Evolutionary conservation across 1,140 invertebrate genomes (phyloP).

Genomic region (Brachionus asplanchnoidis): DNA sequence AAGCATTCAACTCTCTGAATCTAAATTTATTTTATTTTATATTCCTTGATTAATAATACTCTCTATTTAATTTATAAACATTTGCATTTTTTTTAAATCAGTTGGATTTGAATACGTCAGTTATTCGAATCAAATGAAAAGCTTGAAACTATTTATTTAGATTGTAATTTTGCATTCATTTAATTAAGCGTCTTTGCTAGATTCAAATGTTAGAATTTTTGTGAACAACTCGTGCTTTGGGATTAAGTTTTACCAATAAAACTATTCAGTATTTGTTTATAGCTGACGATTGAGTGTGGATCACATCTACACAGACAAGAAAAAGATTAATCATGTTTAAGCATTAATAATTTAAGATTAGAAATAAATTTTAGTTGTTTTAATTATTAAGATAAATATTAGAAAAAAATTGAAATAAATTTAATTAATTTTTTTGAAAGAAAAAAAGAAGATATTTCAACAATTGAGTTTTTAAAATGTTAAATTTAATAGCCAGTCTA

Average conservation of each 20-base stretch:
- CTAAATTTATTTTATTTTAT: neutral
- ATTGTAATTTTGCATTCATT: neutral
- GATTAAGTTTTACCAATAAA: neutral
- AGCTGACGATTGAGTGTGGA: neutral
- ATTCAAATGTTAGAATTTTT: neutral
- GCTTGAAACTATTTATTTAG: neutral
- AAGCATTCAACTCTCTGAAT: neutral
- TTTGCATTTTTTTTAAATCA: neutral
- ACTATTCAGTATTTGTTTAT: neutral
- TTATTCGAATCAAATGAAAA: neutral
- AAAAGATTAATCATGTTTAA: no score
- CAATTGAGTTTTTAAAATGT: no score
- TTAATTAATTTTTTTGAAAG: no score
- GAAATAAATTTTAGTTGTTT: neutral
- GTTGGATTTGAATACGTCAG: slow-evolving; percentile 24
- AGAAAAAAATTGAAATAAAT: no score
- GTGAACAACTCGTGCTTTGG: neutral
- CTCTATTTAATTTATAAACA: neutral
- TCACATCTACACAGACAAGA: neutral
- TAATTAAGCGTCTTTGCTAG: neutral
- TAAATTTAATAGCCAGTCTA: neutral
- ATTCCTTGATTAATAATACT: slow-evolving; percentile 2
- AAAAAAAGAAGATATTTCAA: no score
- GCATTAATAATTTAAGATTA: neutral
- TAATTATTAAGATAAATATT: no score